Base-by-base conservation (phyloP, 2,797 vertebrate species). In the Pygocentrus nattereri region DNA sequence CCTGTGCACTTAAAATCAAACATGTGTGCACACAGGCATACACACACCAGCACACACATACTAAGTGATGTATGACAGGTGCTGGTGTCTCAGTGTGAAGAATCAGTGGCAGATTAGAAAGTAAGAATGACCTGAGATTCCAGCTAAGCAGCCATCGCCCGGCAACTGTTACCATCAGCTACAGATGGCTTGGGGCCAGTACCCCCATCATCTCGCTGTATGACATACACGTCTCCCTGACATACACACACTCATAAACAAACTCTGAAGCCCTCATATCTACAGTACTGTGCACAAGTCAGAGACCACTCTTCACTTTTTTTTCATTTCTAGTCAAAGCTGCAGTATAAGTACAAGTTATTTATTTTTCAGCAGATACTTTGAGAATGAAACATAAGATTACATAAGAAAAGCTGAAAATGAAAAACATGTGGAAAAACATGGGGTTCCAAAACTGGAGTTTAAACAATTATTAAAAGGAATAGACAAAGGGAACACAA, bases 101-200 rank as follows among this genome's bases (percentile, higher is more conserved):
- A 67, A 85, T 81, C 89, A 87, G 88, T 62, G 87, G 84, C 83
- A 85, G 86, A 84, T 86, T 88, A 85, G 79, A 76, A 84, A 80
- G 83, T 75, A 34, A 87, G 73, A 50, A 69, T 88, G 89, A 92
- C 90, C 89, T 82, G 8, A 87, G 88, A 52, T 90, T 87, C 87
- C 88, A 88, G 89, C 80, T 81, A 84, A 90, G 92, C 79, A 67
- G 86, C 81, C 88, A 87, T 90, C 88, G 88, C 89, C 80, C 30
- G 19, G 67, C 87, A 80, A 88, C 58, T 74, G 89, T 87, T 89
- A 89, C 85, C 79, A 67, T 82, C 84, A 88, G 87, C 88, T 91
- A 88, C 92, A 94, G 93, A 94, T 93, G 92, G 92, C 82, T 41
- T 34, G 49, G 16, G 23, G 61, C 70, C 64, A 71, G 78, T 67